phyloP scores from a whole-genome alignment of 2,797 vertebrate species.

The Crotalus adamanteus region DNA sequence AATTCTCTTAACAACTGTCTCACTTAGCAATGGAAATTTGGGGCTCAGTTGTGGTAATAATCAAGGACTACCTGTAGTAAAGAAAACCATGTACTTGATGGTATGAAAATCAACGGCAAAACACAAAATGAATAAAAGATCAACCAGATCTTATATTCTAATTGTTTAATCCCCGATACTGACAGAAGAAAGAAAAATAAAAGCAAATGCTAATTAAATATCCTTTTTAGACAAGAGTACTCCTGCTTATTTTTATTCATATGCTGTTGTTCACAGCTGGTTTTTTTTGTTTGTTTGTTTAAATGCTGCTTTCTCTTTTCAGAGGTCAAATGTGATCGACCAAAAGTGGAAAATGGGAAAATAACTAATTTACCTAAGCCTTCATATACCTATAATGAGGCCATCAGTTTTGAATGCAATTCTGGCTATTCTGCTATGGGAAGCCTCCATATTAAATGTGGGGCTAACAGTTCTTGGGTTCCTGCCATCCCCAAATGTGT shows the following conservation, averaged over 20 bases:
- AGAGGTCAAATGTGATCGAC: not conserved
- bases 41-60: not conserved
- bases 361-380: not conserved
- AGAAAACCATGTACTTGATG: too few relatives aligned
- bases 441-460: rapidly evolving
- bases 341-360: not conserved
- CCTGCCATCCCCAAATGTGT: not conserved
- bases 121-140: not conserved
- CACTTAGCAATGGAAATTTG: not conserved
- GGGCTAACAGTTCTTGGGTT: not conserved
- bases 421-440: not conserved
- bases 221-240: not conserved
- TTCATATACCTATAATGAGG: rapidly evolving
- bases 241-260: not conserved
- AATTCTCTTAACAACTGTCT: not conserved
- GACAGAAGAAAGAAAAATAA: not conserved
- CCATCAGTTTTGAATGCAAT: not conserved
- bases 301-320: not conserved
- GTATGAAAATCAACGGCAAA: not conserved
- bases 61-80: not conserved
- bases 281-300: not conserved
- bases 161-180: not conserved
- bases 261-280: not conserved
- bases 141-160: not conserved
- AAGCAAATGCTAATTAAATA: not conserved